Base-by-base conservation (phyloP, 2,888 invertebrate genomes). In the Melinopterus prodromus region DNA sequence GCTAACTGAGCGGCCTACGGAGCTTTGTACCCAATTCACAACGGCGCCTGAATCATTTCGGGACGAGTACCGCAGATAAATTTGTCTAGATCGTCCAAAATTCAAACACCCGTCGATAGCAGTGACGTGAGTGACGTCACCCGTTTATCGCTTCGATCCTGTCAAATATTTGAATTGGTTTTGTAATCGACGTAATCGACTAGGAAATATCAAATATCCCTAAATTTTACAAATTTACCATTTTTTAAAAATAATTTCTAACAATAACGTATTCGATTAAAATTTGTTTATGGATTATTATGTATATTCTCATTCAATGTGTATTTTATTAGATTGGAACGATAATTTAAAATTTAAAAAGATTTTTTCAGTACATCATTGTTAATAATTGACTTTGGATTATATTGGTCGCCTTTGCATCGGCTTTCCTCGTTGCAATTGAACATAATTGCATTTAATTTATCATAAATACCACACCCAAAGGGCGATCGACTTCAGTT, bases 401-500 rank as follows among this genome's bases (percentile, higher is more conserved):
- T 53, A 7, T 53, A 7, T 53, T 12, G 12, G 12, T 9, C 7
- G 53, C 5, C 53, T 53, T 53, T 1, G 12, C 53, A 12, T 53
- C 53, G 53, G 7, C 5, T 9, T 53, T 53, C 12, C 53, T 53
- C 53, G 5, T 53, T 53, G 1, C 12, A 53, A 53, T 53, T 53
- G 12, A 53, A 53, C 53, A 6, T 53, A 53, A 53, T 53, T 53
- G 53, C 53, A 1, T 53, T 2, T 53, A 53, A 53, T 53, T 53
- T 77, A 74, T 70, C 38, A 77, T 79, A 78, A 80, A 77, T 84
- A 86, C 86, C 86, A 87, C 86, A 87, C 86, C 86, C 86, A 81
- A 76, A 72, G 14, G 14, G 71, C 69, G 15, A 15, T 69, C 7
- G 37, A 37, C 69, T 36, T 26, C 70, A 35, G 35, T 70, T 82